phyloP scores from a whole-genome alignment of 2,113 vertebrate genomes.

The Centropus unirufus region DNA sequence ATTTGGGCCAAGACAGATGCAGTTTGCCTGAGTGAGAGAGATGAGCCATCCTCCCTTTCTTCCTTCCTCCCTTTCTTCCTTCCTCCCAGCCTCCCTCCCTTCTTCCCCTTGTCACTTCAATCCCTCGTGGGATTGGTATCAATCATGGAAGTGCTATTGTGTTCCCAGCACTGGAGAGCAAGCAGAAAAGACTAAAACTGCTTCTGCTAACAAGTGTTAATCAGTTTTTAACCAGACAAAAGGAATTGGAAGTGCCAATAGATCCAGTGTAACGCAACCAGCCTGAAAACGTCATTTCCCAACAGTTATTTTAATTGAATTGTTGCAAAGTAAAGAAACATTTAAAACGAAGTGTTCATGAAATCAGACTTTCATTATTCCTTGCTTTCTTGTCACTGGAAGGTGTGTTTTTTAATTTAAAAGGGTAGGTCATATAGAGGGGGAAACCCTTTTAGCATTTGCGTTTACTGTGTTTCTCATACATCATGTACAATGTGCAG shows the following conservation, averaged over 20 bases:
- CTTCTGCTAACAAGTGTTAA: not conserved
- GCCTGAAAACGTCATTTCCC: not conserved
- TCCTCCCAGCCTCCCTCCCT: not conserved
- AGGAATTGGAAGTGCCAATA: not conserved
- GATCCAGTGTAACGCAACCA: not conserved
- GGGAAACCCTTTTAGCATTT: not conserved
- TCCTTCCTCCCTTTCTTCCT: not conserved
- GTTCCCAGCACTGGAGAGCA: fast-evolving
- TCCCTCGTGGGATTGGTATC: not conserved
- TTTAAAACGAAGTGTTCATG: not conserved
- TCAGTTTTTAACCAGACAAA: not conserved
- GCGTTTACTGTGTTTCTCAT: not conserved
- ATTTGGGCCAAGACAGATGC: not conserved
- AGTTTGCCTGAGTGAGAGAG: not conserved
- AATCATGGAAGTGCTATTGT: fast-evolving
- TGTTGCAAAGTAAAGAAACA: not conserved
- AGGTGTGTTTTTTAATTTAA: not conserved
- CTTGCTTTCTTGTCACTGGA: not conserved
- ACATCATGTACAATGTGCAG: not conserved
- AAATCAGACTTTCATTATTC: not conserved
- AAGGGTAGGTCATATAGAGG: not conserved
- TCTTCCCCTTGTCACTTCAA: fast-evolving
- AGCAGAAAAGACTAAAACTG: not conserved
- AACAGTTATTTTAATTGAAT: not conserved
- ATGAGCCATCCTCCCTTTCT: too few species aligned